phyloP scores from a whole-genome alignment of 2,888 invertebrate genomes.

The Tinea trinotella region DNA sequence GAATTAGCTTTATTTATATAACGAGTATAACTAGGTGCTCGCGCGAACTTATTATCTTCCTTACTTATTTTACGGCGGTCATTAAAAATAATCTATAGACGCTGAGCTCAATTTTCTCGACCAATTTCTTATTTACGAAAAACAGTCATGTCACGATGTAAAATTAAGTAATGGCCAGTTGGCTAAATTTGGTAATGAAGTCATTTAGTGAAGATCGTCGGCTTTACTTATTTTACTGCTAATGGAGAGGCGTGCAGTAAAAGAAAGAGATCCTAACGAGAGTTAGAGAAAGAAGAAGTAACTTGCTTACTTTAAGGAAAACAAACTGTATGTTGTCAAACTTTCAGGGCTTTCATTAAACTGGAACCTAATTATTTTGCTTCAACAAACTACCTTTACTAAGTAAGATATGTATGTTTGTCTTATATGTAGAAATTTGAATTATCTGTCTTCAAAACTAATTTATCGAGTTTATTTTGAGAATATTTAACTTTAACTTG shows the following conservation, averaged over 20 bases:
- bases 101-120: slow-evolving; percentile 4
- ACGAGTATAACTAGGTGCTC: not conserved
- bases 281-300: slow-evolving; percentile 14
- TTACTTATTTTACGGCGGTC: slow-evolving; percentile 10
- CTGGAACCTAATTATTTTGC: slow-evolving; percentile 10
- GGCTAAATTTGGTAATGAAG: slow-evolving; percentile 16
- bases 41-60: not conserved
- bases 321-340: slow-evolving; percentile 11
- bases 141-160: slow-evolving; percentile 15
- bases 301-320: slow-evolving; percentile 16
- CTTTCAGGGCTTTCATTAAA: slow-evolving; percentile 10
- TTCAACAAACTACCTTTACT: not conserved
- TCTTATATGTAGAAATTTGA: not conserved
- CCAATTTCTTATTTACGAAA: slow-evolving; percentile 6
- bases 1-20: slow-evolving; percentile 7
- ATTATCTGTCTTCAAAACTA: too few species aligned
- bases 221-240: slow-evolving; percentile 16
- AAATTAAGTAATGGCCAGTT: slow-evolving; percentile 14
- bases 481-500: too few species aligned
- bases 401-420: not conserved
- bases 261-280: slow-evolving; percentile 16
- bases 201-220: not conserved
- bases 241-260: slow-evolving; percentile 12
- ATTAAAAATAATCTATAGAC: slow-evolving; percentile 16
- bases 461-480: too few species aligned